Conservation (phyloP, 2,888 invertebrate species). For the Autographa gamma region DNA sequence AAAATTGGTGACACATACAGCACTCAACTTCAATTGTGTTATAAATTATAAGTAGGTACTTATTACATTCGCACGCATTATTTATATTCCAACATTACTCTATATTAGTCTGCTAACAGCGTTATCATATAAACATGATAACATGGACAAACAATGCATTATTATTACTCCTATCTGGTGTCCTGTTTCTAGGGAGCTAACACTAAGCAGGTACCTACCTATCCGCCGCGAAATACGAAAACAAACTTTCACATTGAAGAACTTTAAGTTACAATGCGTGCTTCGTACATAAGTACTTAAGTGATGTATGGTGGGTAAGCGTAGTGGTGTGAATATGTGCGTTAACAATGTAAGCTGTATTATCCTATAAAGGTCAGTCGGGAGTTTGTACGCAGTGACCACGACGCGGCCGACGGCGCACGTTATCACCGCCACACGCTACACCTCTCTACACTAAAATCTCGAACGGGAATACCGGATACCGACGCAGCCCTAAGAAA, state of each 20-base stretch:
- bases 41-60: background rate
- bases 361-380: slow-evolving; percentile 73
- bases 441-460: slow-evolving; percentile 77
- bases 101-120: slow-evolving; percentile 21
- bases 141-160: slow-evolving; percentile 36
- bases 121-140: slow-evolving; percentile 30
- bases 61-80: slow-evolving; percentile 20
- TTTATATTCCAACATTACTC: slow-evolving; percentile 22
- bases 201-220: background rate
- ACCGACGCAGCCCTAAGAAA: slow-evolving; percentile 64
- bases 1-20: background rate
- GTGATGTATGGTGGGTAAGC: slow-evolving; percentile 1
- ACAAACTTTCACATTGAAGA: slow-evolving; percentile 20
- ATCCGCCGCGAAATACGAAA: slow-evolving; percentile 28
- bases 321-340: slow-evolving; percentile 19
- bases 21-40: background rate
- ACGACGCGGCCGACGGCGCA: slow-evolving; percentile 53
- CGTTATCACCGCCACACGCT: slow-evolving; percentile 67
- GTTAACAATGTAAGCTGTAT: slow-evolving; percentile 41
- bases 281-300: background rate
- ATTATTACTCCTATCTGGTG: slow-evolving; percentile 12
- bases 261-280: slow-evolving; percentile 20
- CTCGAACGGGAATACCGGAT: slow-evolving; percentile 86
- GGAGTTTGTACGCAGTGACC: slow-evolving; percentile 67
- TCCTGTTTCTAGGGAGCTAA: slow-evolving; percentile 31